Evolutionary conservation across 2,113 vertebrate genomes (phyloP).

Genomic region (Pandion haliaetus): DNA sequence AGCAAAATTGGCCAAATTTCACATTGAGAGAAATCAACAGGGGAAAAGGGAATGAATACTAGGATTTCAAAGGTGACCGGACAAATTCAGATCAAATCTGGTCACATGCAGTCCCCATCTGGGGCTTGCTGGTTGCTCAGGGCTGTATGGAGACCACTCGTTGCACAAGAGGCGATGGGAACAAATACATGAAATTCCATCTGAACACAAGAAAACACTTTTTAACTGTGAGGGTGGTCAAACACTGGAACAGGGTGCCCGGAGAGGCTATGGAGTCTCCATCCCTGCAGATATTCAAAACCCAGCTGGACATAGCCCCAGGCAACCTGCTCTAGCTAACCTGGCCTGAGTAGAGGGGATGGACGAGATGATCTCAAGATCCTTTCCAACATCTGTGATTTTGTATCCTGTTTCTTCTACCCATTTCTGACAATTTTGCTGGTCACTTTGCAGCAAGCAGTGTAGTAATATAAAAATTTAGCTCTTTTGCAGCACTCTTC

Average conservation of each 20-base stretch:
- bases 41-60: not conserved
- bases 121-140: not conserved
- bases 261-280: not conserved
- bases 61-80: not conserved
- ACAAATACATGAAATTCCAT: not conserved
- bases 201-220: not conserved
- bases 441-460: not conserved
- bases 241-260: not conserved
- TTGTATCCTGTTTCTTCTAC: not conserved
- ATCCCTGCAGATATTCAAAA: not conserved
- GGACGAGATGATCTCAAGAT: not conserved
- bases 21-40: not conserved
- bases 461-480: not conserved
- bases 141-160: fast-evolving
- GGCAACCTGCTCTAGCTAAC: not conserved
- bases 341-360: not conserved
- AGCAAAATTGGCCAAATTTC: not conserved
- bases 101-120: not conserved
- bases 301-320: not conserved
- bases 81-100: not conserved
- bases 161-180: not conserved
- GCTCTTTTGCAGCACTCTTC: not conserved
- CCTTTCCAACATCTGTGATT: not conserved
- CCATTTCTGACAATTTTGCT: not conserved
- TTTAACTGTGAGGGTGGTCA: not conserved